Evolutionary conservation across 2,888 invertebrate species (phyloP).

Genomic region (Macropis europaea): DNA sequence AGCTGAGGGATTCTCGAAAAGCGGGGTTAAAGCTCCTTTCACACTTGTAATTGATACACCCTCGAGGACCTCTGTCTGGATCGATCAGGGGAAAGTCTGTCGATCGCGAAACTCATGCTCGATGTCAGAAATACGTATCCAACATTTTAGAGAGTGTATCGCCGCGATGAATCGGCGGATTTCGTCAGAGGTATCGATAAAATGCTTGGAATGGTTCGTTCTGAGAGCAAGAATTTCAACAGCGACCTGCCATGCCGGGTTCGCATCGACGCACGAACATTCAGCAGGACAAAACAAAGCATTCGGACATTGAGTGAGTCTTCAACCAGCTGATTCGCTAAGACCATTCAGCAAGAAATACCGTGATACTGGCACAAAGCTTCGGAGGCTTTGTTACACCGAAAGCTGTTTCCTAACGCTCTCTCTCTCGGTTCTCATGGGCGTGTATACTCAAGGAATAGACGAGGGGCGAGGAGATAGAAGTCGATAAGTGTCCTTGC

Average conservation of each 20-base stretch:
- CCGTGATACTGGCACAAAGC: slow-evolving; percentile 37
- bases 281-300: slow-evolving; percentile 7
- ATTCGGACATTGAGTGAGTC: slow-evolving; percentile 42
- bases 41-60: too few species aligned
- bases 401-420: slow-evolving; percentile 38
- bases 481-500: slow-evolving; percentile 70
- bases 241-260: too few species aligned
- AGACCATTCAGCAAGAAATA: slow-evolving; percentile 38
- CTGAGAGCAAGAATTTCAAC: not conserved
- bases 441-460: slow-evolving; percentile 54
- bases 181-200: not conserved
- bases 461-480: slow-evolving; percentile 46
- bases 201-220: not conserved
- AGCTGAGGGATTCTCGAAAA: slow-evolving; percentile 53
- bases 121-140: too few species aligned
- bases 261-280: not conserved
- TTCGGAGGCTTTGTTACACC: slow-evolving; percentile 56
- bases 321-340: slow-evolving; percentile 47
- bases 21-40: slow-evolving; percentile 38
- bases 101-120: too few species aligned
- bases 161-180: too few species aligned
- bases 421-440: slow-evolving; percentile 9
- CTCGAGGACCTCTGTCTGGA: too few species aligned
- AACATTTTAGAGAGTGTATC: too few species aligned
- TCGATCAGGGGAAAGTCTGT: too few species aligned